Conservation (phyloP, 2,113 vertebrate genomes). For the Spermophilus dauricus region DNA sequence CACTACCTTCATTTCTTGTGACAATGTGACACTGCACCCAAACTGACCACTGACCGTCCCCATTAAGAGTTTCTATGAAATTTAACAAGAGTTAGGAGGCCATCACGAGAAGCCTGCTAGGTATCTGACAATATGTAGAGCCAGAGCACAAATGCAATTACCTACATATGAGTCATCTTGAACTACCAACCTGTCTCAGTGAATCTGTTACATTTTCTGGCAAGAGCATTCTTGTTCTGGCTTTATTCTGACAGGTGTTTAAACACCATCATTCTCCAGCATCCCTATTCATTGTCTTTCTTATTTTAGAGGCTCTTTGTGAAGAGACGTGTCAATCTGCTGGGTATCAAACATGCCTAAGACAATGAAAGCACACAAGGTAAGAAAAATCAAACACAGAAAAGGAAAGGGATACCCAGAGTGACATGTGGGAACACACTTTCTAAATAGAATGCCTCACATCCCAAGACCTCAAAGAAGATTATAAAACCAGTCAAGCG, state of each 20-base stretch:
- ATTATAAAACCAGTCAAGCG: background rate
- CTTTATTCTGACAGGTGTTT: slow-evolving; percentile 71
- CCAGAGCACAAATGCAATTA: background rate
- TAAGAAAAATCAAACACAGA: slow-evolving; percentile 26
- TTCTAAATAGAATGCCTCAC: background rate
- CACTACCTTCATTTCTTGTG: background rate
- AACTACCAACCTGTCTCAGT: background rate
- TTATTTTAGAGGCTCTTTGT: slow-evolving; percentile 65
- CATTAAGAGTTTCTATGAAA: background rate
- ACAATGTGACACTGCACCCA: background rate
- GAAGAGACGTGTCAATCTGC: slow-evolving; percentile 42
- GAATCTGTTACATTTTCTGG: background rate
- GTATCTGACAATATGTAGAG: background rate
- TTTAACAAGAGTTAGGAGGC: background rate
- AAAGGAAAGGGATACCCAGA: background rate
- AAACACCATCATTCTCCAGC: slow-evolving; percentile 61
- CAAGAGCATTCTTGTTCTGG: slow-evolving; percentile 50
- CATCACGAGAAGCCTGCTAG: background rate
- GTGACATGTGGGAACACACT: slow-evolving; percentile 38
- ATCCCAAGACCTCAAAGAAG: background rate
- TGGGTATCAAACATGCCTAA: slow-evolving; percentile 30
- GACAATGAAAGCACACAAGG: slow-evolving; percentile 53
- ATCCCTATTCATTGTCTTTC: slow-evolving; percentile 51
- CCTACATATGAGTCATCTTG: background rate
- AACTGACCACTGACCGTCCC: background rate